These are phyloP conservation scores for Cryptoprocta ferox DNA, from an alignment of 2,797 vertebrate species.

Conservation along the genomic window DNA sequence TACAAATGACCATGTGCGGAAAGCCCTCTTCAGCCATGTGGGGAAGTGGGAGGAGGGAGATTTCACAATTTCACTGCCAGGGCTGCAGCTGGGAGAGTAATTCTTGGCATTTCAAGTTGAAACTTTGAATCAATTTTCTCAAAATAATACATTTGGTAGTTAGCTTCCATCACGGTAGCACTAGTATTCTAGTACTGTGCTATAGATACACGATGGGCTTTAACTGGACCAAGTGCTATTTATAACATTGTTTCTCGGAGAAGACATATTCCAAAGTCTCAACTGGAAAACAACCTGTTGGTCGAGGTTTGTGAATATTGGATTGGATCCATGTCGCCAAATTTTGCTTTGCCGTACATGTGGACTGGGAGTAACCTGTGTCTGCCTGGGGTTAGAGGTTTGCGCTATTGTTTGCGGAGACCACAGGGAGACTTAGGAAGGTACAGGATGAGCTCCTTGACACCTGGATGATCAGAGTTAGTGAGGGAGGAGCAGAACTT, in stretches of 20 bases:
- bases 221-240: background rate
- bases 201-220: background rate
- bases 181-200: background rate
- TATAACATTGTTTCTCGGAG: background rate
- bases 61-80: slow-evolving; percentile 5
- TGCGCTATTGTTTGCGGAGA: background rate
- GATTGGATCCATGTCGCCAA: background rate
- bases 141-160: slow-evolving; percentile 41
- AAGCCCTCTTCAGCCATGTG: slow-evolving; percentile 9
- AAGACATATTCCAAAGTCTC: background rate
- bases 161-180: background rate
- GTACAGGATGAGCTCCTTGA: background rate
- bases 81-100: slow-evolving; percentile 52
- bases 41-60: slow-evolving; percentile 12
- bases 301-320: background rate
- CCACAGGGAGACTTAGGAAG: background rate
- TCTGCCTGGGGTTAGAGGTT: background rate
- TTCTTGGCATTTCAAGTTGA: slow-evolving; percentile 45
- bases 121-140: slow-evolving; percentile 60
- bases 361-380: background rate
- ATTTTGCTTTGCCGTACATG: background rate
- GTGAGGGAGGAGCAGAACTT: background rate
- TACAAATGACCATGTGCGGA: slow-evolving; percentile 60
- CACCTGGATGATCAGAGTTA: background rate
- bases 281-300: background rate